These are phyloP conservation scores for Ischnura elegans DNA, from an alignment of 2,888 invertebrate species.

Conservation along the genomic window DNA sequence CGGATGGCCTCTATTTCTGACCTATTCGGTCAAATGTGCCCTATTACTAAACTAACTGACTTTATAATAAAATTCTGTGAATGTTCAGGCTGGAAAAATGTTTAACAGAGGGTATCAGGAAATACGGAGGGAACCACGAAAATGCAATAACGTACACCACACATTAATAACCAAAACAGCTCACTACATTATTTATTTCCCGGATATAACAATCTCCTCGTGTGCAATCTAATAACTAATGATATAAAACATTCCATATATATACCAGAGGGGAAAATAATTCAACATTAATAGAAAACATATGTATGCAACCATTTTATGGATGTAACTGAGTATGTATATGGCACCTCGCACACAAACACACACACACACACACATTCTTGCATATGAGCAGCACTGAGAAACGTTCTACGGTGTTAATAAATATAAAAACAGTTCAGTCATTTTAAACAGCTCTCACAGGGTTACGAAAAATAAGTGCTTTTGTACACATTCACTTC, in stretches of 20 bases:
- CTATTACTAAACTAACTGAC: too few species aligned
- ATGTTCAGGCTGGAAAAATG: too few species aligned
- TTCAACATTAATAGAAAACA: background rate
- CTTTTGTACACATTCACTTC: background rate
- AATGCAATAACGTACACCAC: background rate
- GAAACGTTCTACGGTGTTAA: background rate
- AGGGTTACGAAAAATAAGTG: background rate
- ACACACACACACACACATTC: constrained; percentile 27
- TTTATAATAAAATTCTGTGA: too few species aligned
- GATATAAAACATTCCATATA: background rate
- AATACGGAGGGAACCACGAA: too few species aligned
- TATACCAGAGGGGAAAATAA: background rate
- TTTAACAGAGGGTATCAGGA: too few species aligned
- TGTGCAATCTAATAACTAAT: background rate
- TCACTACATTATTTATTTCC: background rate
- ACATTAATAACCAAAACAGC: constrained; percentile 23
- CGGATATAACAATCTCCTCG: background rate
- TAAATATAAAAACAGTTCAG: background rate
- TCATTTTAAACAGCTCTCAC: background rate
- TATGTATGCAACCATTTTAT: background rate
- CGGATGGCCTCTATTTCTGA: too few species aligned
- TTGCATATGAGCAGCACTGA: constrained; percentile 22
- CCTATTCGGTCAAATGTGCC: too few species aligned
- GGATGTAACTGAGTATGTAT: constrained; percentile 5
- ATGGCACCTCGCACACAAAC: constrained; percentile 39